Conservation (phyloP, 2,888 invertebrate genomes). For the Philereme transversata region DNA sequence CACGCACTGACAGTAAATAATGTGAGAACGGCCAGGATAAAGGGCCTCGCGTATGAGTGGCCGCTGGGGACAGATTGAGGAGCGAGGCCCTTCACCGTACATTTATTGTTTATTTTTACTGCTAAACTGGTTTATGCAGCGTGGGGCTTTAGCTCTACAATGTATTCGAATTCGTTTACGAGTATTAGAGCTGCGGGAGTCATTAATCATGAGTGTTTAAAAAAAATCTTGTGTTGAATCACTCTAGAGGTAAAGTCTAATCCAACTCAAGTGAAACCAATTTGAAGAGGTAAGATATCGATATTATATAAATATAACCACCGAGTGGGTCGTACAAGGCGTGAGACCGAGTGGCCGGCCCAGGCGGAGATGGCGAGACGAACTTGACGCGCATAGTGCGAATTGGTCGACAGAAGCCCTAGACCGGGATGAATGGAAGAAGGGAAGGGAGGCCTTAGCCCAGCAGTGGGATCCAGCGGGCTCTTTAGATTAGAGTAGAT, state of each 20-base stretch:
- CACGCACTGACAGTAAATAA: constrained; percentile 57
- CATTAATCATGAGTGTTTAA: constrained; percentile 15
- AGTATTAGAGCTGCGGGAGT: constrained; percentile 24
- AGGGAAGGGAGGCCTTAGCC: too few relatives aligned
- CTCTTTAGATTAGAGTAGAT: too few relatives aligned
- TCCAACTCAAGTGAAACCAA: too few relatives aligned
- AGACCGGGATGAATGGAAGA: too few relatives aligned
- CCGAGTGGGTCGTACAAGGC: too few relatives aligned
- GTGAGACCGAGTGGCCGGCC: too few relatives aligned
- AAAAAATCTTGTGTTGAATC: neutral
- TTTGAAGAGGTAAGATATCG: too few relatives aligned
- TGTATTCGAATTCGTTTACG: constrained; percentile 34
- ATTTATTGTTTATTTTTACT: constrained; percentile 55
- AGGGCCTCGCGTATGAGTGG: constrained; percentile 53
- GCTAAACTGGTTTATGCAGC: constrained; percentile 42
- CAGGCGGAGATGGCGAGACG: too few relatives aligned
- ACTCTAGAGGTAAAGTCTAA: neutral
- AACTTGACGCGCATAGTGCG: too few relatives aligned
- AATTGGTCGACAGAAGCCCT: too few relatives aligned
- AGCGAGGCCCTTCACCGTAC: constrained; percentile 46
- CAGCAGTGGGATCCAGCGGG: too few relatives aligned
- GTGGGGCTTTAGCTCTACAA: constrained; percentile 25
- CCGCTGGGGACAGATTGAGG: constrained; percentile 59
- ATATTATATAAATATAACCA: too few relatives aligned
- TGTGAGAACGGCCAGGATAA: constrained; percentile 58